Evolutionary conservation across 35 echinoderm and acorn worm genomes (phyloP), one percentile per base, ranked within the genome.

Genomic region (Stichopus chloronotus): DNA sequence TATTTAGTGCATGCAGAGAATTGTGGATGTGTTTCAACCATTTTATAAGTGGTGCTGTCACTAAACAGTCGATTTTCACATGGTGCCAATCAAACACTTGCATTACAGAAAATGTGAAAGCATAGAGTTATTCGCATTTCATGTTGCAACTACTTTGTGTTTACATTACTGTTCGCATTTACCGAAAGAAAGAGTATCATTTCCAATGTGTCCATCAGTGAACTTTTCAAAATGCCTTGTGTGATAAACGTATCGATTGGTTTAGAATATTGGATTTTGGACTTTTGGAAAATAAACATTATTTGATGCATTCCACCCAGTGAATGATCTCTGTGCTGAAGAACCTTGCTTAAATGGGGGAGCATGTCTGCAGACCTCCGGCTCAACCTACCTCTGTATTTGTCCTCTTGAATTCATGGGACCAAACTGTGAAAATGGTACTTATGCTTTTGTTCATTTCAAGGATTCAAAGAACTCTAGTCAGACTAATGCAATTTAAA

Each of bases 361-460:
- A 65, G 65, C 59, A 14, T 89, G 87, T 43, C 19, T 89, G 8
- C 87, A 65, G 52, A 63, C 71, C 60, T 89, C 87, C 52, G 87
- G 59, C 17, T 71, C 59, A 19, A 71, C 65, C 20, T 89, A 89
- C 65, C 19, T 71, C 23, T 89, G 87, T 72, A 61, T 89, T n/a
- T 89, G 87, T 55, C 87, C 87, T 5, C 11, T n/a, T 53, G 87
- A 74, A 69, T 89, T 89, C 71, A 74, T 71, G 65, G 87, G 87
- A 89, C 30, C 65, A 52, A 89, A 89, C 71, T 89, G 87, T 71
- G 87, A 89, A 89, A 89, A 74, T 71, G 87, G 87, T 89, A 89
- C 71, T 16, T 57, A 85, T 17, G 16, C 30, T 85, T 85, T n/a
- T 14, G 19, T 74, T 74, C 69, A 19, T 74, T 74, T 20, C 69